These are phyloP conservation scores for Campylomormyrus numenius DNA, from an alignment of 2,113 vertebrate genomes.

Conservation along the genomic window DNA sequence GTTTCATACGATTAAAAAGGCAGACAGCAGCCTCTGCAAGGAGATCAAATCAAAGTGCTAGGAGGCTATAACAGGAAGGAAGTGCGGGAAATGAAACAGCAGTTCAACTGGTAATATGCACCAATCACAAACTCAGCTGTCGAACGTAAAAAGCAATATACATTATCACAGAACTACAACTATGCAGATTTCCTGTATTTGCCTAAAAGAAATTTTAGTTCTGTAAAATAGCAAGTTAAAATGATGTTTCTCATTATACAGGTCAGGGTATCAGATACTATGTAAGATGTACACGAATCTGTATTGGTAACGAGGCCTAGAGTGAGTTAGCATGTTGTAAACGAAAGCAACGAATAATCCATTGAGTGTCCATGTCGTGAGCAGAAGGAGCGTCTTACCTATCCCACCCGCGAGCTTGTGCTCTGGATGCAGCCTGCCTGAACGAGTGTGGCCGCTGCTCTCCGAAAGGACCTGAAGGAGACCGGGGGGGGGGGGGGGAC, in stretches of 20 bases:
- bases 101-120: background rate
- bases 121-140: background rate
- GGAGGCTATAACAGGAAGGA: slow-evolving; percentile 29
- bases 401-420: slow-evolving; percentile 71
- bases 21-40: slow-evolving; percentile 32
- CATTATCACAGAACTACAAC: background rate
- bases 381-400: slow-evolving; percentile 60
- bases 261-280: background rate
- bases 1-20: slow-evolving; percentile 31
- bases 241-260: background rate
- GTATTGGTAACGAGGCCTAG: background rate
- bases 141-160: background rate
- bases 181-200: background rate
- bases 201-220: background rate
- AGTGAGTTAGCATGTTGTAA: background rate
- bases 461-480: slow-evolving; percentile 70
- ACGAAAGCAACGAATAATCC: background rate
- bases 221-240: background rate
- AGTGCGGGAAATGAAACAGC: slow-evolving; percentile 21
- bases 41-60: slow-evolving; percentile 16
- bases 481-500: slow-evolving; percentile 19
- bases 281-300: background rate
- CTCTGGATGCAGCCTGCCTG: slow-evolving; percentile 68
- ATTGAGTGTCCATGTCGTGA: background rate
- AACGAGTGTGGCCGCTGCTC: slow-evolving; percentile 66